Evolutionary conservation across 2,888 invertebrate genomes (phyloP).

Genomic region (Cylloceria caligata): DNA sequence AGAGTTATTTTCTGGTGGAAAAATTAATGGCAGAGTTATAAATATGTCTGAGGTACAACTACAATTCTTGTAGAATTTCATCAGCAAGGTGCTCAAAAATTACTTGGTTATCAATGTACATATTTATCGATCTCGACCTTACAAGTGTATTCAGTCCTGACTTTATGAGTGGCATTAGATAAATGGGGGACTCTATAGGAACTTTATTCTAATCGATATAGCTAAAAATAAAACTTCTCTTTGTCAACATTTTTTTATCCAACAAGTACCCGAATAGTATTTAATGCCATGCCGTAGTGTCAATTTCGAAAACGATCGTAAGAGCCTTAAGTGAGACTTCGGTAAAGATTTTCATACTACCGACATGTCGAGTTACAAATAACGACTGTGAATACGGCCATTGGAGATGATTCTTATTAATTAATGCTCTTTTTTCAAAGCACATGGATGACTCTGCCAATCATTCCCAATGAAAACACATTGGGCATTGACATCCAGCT

Average conservation of each 20-base stretch:
- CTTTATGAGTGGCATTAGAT: no score
- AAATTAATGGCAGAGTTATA: no score
- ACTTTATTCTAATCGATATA: not conserved
- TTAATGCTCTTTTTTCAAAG: not conserved
- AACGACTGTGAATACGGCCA: not conserved
- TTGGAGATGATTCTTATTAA: not conserved
- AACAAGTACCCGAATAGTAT: not conserved
- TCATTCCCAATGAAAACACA: not conserved
- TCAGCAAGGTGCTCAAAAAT: not conserved
- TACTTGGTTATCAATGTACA: no score
- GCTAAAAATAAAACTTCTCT: not conserved
- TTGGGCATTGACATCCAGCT: no score
- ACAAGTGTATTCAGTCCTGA: no score
- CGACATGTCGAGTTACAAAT: not conserved
- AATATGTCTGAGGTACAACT: not conserved
- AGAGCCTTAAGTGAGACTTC: not conserved
- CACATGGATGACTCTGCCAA: not conserved
- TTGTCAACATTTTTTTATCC: not conserved
- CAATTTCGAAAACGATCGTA: not conserved
- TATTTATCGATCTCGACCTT: no score
- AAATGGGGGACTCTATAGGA: no score
- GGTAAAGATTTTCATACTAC: not conserved
- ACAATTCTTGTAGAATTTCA: slow-evolving; percentile 1
- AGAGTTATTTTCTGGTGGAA: no score
- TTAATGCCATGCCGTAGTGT: not conserved